Evolutionary conservation across 2,797 vertebrate genomes (phyloP), one percentile per base, ranked within the genome.

Genomic region (Distichodus sexfasciatus): DNA sequence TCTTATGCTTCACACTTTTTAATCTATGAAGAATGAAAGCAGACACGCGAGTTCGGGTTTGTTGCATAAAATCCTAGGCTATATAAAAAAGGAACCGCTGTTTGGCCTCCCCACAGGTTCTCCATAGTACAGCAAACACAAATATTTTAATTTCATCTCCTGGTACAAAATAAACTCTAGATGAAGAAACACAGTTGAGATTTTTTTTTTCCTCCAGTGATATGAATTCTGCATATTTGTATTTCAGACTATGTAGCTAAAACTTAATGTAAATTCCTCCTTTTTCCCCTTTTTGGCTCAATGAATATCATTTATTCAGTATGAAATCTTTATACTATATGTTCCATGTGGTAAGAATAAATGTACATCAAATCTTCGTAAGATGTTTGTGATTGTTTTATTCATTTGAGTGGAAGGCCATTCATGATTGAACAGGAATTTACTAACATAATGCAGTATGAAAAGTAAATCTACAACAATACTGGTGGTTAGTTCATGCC

Each of bases 321-420:
- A 99, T 99, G 95, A 99, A 98, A 99, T 99, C 97, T 99, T 99
- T 99, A 99, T 99, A 99, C 97, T 99, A 97, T 99, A 98, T 99
- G 96, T 99, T 99, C 97, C 97, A 98, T 94, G 96, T 99, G 97
- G 96, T 99, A 98, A 99, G 94, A 99, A 99, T 99, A 99, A 99
- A 99, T 99, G 97, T 99, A 99, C 97, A 99, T 99, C 96, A 99
- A 99, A 98, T 99, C 97, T 99, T 99, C 93, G 92, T 97, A 99
- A 96, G 94, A 95, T 94, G 94, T 95, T 97, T 96, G 92, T 93
- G 90, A 94, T 93, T 89, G 87, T 93, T 94, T 95, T 92, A 79
- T 90, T 92, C 43, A 71, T 79, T 74, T 76, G 23, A 14, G 46
- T n/a, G 53, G 24, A 21, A 33, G 15, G 24, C 66, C 3, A 44